Percentiles rank a stretch among this genome's conserved stretches.
Evolutionary conservation across 2,113 vertebrate species (phyloP).

Genomic region (Morone chrysops): DNA sequence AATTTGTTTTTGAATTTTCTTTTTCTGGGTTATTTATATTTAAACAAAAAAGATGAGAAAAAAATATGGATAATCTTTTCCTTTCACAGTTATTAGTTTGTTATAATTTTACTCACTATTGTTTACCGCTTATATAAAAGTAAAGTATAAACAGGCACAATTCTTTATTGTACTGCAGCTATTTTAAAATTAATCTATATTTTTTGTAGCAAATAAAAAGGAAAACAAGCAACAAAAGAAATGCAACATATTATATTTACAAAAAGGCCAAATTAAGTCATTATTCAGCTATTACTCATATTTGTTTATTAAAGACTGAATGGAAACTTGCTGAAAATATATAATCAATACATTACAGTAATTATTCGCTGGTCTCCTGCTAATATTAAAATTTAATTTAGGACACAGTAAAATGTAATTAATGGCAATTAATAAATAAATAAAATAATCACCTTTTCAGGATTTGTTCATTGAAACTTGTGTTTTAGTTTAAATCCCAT

Average conservation of each 20-base stretch:
- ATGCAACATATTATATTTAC: neutral
- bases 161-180: neutral
- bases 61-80: neutral
- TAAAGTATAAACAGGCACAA: neutral
- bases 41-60: neutral
- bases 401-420: neutral
- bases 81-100: neutral
- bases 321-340: neutral
- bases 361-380: neutral
- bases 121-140: neutral
- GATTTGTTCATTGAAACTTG: neutral
- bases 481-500: constrained; percentile 1
- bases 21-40: neutral
- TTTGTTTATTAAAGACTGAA: constrained; percentile 5
- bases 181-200: neutral
- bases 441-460: neutral
- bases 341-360: neutral
- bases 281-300: neutral
- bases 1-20: neutral
- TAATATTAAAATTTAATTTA: neutral
- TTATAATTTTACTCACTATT: neutral
- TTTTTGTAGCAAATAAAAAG: neutral
- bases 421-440: too few relatives aligned
- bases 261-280: constrained; percentile 1
- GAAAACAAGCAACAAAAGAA: neutral